Evolutionary conservation across 2,113 vertebrate genomes (phyloP).

Genomic region (Ctenomys sociabilis): DNA sequence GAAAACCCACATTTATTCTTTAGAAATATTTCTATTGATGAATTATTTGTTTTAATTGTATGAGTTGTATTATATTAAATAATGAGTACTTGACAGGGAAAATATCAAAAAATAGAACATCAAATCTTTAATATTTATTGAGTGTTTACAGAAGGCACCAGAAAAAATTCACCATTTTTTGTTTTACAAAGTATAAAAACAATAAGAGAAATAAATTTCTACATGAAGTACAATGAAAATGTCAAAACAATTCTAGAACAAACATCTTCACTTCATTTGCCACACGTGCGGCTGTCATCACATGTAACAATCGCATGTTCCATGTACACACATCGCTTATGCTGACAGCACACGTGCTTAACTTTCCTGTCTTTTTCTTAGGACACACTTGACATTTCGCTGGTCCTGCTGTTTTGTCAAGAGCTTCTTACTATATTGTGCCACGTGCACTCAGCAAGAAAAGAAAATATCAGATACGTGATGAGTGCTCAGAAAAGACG

Average conservation of each 20-base stretch:
- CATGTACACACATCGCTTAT: background rate
- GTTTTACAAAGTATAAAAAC: background rate
- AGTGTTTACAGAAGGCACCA: background rate
- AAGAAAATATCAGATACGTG: background rate
- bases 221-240: background rate
- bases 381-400: background rate
- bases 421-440: background rate
- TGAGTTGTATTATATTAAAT: background rate
- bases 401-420: background rate
- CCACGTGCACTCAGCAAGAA: background rate
- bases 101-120: background rate
- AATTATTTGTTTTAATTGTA: background rate
- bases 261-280: background rate
- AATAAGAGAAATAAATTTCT: background rate
- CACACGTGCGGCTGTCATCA: background rate
- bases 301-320: background rate
- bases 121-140: background rate
- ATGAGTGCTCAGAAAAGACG: background rate
- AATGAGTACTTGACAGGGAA: background rate
- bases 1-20: background rate
- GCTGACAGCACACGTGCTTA: background rate
- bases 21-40: background rate
- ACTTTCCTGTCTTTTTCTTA: background rate
- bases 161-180: background rate
- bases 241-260: background rate